Evolutionary conservation across 30 jellyfish, hydroid and myxozoan species (phyloP), one percentile per base, ranked within the genome.

Genomic region (Kudoa iwatai): DNA sequence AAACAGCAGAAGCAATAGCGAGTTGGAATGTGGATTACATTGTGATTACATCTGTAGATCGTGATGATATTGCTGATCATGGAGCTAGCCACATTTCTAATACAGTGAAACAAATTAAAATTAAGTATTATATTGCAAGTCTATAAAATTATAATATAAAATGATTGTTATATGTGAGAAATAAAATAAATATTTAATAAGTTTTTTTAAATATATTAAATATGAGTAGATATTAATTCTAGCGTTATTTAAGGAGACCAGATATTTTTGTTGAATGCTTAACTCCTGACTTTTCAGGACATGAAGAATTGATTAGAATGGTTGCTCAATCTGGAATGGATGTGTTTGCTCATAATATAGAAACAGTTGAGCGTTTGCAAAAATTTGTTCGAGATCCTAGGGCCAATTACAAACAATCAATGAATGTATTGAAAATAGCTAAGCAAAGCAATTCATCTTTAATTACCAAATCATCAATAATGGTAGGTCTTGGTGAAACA

Each of bases 401-500:
- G 33, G 93, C 93, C 3, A 51, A 47, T 32, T 71, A 71, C 36
- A 50, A 51, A 39, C 87, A 59, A 47, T 63, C 88, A 25, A 24
- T 71, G 81, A 45, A 35, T 3, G 93, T 71, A 18, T 49, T 71
- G 32, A 39, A 42, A 19, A 58, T 42, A 38, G 93, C 64, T 30
- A 71, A 71, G 45, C 38, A 35, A 9, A 20, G 24, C 10, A 49
- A 43, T 17, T 86, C 93, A 3, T 39, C 44, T 13, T 11, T 64
- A 21, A 43, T 71, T 12, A 71, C 93, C 7, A 71, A 71, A 48
- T 45, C 83, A 13, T 63, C 88, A 18, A 71, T 71, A 13, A 71
- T 71, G 93, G 93, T 71, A 19, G 93, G 93, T 2, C 50, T 71
- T 56, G 93, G 93, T 2, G 93, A 71, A 52, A 71, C 36, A 19